Evolutionary conservation across 2,113 vertebrate species (phyloP).

Genomic region (Ascaphus truei): DNA sequence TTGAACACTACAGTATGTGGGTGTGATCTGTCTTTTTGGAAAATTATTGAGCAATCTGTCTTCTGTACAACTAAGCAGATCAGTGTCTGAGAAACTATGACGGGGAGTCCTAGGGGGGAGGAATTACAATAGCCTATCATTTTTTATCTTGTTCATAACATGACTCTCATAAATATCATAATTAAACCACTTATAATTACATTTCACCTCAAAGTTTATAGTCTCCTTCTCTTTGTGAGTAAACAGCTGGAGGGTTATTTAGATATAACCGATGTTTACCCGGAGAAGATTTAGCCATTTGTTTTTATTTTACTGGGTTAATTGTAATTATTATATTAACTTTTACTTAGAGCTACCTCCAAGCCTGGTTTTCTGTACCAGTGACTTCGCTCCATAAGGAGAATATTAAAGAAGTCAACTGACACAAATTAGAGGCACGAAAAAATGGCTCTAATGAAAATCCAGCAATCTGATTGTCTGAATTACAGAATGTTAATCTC

Average conservation of each 20-base stretch:
- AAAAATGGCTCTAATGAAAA: conserved; percentile 8
- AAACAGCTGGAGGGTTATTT: conserved; percentile 27
- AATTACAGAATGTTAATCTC: conserved; percentile 11
- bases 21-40: too few species aligned
- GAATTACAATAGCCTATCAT: conserved; percentile 8
- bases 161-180: neutral
- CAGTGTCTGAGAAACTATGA: neutral
- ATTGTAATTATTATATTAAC: conserved; percentile 18
- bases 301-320: neutral
- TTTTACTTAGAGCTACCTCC: neutral
- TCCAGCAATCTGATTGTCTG: neutral
- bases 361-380: neutral
- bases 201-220: conserved; percentile 13
- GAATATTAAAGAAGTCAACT: neutral
- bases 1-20: too few species aligned
- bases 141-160: neutral
- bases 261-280: neutral
- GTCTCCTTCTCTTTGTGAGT: conserved; percentile 9
- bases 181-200: conserved; percentile 33
- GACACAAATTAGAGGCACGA: neutral
- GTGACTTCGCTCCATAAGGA: neutral
- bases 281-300: neutral
- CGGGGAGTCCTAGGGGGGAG: neutral
- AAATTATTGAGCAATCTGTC: conserved; percentile 10
- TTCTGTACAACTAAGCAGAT: neutral